Conservation (phyloP, 2,113 vertebrate species). For the Apeltes quadracus region DNA sequence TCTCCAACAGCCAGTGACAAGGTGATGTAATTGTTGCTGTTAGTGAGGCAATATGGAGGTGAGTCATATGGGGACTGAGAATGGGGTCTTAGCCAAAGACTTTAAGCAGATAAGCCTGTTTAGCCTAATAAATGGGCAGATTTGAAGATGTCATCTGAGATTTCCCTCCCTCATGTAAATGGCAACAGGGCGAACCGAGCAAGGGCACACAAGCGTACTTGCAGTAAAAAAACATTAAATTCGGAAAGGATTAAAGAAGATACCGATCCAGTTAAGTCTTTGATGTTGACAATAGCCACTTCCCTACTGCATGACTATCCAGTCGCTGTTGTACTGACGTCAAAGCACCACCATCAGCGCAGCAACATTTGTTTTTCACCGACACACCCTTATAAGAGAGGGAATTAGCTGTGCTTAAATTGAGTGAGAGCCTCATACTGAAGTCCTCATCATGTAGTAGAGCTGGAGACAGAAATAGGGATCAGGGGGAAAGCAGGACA, state of each 20-base stretch:
- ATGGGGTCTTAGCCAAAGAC: constrained; percentile 74
- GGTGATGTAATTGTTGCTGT: constrained; percentile 77
- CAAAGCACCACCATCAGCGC: constrained; percentile 64
- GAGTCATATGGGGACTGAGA: constrained; percentile 79
- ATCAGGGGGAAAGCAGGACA: constrained; percentile 60
- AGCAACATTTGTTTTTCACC: constrained; percentile 58
- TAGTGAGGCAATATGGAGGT: constrained; percentile 75
- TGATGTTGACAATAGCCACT: constrained; percentile 41
- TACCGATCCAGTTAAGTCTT: constrained; percentile 43
- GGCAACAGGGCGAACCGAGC: constrained; percentile 47
- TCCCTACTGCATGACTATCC: constrained; percentile 31
- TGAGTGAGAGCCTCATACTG: constrained; percentile 47
- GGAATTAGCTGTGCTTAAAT: constrained; percentile 76
- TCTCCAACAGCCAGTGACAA: constrained; percentile 69
- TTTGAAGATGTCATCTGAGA: constrained; percentile 72
- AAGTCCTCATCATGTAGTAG: constrained; percentile 36
- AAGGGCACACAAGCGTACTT: constrained; percentile 50
- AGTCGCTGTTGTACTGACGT: constrained; percentile 40
- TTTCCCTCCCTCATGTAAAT: constrained; percentile 53
- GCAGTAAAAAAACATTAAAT: constrained; percentile 46
- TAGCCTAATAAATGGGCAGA: constrained; percentile 74
- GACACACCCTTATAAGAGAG: constrained; percentile 64
- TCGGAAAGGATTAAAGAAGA: not conserved
- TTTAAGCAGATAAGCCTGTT: constrained; percentile 80
- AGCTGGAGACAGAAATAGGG: constrained; percentile 64